phyloP scores from a whole-genome alignment of 1,140 invertebrate species.

The Tribolium madens region DNA sequence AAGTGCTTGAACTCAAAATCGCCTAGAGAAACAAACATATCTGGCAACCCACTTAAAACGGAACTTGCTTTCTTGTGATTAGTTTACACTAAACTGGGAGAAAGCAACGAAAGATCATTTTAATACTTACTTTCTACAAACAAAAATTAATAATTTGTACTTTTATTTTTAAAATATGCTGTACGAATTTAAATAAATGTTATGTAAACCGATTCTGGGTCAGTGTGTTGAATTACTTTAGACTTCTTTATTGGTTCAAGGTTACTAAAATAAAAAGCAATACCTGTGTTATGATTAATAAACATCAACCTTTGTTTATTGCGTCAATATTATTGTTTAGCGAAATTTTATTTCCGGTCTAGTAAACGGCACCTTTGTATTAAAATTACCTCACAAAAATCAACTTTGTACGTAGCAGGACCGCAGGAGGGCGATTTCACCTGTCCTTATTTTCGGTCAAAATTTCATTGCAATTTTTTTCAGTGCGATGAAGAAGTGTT shows the following conservation, averaged over 20 bases:
- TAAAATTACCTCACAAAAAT: conserved; percentile 9
- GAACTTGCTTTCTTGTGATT: conserved; percentile 18
- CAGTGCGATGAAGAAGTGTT: background rate
- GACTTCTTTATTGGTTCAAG: conserved; percentile 38
- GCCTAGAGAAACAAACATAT: background rate
- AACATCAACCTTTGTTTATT: conserved; percentile 18
- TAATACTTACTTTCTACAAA: conserved; percentile 22
- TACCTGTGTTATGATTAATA: conserved; percentile 2
- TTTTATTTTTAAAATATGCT: background rate
- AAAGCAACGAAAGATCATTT: background rate
- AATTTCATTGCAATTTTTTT: no score
- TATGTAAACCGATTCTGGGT: conserved; percentile 33
- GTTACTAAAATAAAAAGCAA: conserved; percentile 22
- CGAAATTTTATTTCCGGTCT: background rate
- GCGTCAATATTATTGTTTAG: conserved; percentile 1
- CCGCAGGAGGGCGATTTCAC: conserved; percentile 9
- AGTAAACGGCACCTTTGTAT: background rate
- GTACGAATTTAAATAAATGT: conserved; percentile 10
- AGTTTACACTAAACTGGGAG: background rate
- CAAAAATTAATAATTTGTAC: background rate
- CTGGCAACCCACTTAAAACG: conserved; percentile 11
- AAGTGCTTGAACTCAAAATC: background rate
- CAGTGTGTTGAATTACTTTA: conserved; percentile 27
- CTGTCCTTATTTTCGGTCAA: background rate
- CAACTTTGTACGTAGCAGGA: conserved; percentile 9